Percentiles rank a stretch among this genome's conserved stretches.
These are phyloP conservation scores for Ceratotherium simum DNA, from an alignment of 2,113 vertebrate species.

Conservation along the genomic window DNA sequence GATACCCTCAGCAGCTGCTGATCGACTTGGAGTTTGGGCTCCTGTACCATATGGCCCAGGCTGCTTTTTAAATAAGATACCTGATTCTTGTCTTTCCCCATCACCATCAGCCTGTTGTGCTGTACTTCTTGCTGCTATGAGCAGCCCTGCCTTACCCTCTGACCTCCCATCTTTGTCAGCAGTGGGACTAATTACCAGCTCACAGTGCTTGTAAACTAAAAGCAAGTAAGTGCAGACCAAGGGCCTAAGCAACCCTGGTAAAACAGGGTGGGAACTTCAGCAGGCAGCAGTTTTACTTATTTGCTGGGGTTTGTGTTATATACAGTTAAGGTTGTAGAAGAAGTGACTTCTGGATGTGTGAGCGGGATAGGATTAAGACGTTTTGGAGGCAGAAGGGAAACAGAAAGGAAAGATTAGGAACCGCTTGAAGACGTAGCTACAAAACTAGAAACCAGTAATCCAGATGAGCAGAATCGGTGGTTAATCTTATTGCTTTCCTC, in stretches of 20 bases:
- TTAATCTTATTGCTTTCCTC: neutral
- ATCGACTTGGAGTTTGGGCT: neutral
- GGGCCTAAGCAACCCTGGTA: neutral
- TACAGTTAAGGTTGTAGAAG: neutral
- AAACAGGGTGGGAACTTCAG: neutral
- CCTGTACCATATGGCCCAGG: neutral
- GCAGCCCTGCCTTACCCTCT: neutral
- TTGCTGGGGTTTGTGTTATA: neutral
- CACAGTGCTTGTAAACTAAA: neutral
- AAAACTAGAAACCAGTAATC: neutral
- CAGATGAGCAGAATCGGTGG: neutral
- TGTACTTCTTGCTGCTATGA: neutral
- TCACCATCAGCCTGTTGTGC: neutral
- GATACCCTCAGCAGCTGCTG: neutral
- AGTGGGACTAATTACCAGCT: neutral
- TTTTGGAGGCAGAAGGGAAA: neutral
- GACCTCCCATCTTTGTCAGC: neutral
- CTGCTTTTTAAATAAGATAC: conserved; percentile 19
- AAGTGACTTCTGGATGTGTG: neutral
- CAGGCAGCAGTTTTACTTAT: neutral
- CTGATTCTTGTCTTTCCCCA: neutral
- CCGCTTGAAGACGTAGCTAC: neutral
- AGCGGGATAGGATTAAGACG: neutral
- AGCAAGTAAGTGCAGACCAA: neutral
- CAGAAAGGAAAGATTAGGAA: conserved; percentile 30